Percentiles rank a stretch among this genome's conserved stretches.
Evolutionary conservation across 2,797 vertebrate genomes (phyloP).

Genomic region (Enteromius fasciolatus): DNA sequence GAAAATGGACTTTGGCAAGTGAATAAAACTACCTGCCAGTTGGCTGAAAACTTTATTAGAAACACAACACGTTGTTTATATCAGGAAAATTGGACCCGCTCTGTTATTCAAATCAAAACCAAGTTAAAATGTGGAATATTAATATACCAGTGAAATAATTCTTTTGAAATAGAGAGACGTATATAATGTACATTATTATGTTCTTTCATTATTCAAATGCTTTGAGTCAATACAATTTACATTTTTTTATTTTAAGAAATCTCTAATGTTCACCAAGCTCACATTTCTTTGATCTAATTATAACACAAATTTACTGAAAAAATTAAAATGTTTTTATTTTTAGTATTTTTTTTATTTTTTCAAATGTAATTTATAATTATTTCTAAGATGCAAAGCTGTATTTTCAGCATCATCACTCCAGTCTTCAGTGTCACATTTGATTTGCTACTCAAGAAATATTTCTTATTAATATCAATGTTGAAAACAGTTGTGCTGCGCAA

Average conservation of each 20-base stretch:
- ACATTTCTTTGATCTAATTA: background rate
- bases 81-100: background rate
- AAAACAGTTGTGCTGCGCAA: too few relatives aligned
- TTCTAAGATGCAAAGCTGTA: background rate
- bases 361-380: background rate
- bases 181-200: too few relatives aligned
- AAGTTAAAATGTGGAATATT: background rate
- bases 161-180: too few relatives aligned
- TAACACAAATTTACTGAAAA: background rate
- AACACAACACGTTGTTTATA: slow-evolving; percentile 3
- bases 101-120: background rate
- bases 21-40: slow-evolving; percentile 11
- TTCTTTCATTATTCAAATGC: too few relatives aligned
- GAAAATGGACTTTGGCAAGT: slow-evolving; percentile 12
- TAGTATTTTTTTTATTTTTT: background rate
- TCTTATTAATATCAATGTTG: too few relatives aligned
- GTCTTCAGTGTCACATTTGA: background rate
- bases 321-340: background rate
- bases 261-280: background rate
- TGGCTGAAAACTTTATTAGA: slow-evolving; percentile 7
- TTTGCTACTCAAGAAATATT: background rate
- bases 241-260: background rate
- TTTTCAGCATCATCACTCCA: background rate
- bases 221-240: too few relatives aligned
- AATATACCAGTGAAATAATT: background rate